phyloP scores from a whole-genome alignment of 2,113 vertebrate species.

The Perccottus glenii region DNA sequence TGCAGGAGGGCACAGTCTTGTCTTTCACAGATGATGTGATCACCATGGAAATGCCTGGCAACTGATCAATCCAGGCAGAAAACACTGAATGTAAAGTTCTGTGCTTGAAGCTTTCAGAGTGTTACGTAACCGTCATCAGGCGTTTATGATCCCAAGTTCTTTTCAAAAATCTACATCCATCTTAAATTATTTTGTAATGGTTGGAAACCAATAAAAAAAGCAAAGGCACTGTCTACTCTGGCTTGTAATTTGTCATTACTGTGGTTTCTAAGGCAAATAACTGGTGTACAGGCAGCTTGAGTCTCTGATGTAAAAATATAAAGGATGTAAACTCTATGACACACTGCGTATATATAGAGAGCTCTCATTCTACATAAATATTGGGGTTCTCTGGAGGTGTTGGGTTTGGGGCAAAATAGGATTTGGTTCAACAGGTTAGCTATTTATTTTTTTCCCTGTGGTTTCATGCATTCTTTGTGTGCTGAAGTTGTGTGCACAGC shows the following conservation, averaged over 20 bases:
- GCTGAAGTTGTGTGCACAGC: constrained; percentile 35
- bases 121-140: constrained; percentile 45
- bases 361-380: constrained; percentile 72
- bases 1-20: constrained; percentile 79
- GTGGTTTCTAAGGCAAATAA: constrained; percentile 83
- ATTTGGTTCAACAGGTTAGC: constrained; percentile 79
- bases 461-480: constrained; percentile 73
- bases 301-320: constrained; percentile 79
- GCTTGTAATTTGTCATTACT: constrained; percentile 72
- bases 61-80: constrained; percentile 69
- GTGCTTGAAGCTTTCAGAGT: constrained; percentile 13
- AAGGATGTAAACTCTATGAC: constrained; percentile 76
- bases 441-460: constrained; percentile 55
- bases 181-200: constrained; percentile 70
- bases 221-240: constrained; percentile 81
- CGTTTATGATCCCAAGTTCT: constrained; percentile 66
- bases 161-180: constrained; percentile 76
- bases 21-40: constrained; percentile 84
- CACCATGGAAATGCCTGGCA: constrained; percentile 82
- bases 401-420: constrained; percentile 49
- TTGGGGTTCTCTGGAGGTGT: constrained; percentile 62
- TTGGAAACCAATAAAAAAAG: constrained; percentile 71
- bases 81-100: constrained; percentile 37
- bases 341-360: constrained; percentile 70
- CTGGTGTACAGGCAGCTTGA: constrained; percentile 80